Evolutionary conservation across 1,140 invertebrate genomes (phyloP), one percentile per base, ranked within the genome.

Genomic region (Caenorhabditis briggsae): DNA sequence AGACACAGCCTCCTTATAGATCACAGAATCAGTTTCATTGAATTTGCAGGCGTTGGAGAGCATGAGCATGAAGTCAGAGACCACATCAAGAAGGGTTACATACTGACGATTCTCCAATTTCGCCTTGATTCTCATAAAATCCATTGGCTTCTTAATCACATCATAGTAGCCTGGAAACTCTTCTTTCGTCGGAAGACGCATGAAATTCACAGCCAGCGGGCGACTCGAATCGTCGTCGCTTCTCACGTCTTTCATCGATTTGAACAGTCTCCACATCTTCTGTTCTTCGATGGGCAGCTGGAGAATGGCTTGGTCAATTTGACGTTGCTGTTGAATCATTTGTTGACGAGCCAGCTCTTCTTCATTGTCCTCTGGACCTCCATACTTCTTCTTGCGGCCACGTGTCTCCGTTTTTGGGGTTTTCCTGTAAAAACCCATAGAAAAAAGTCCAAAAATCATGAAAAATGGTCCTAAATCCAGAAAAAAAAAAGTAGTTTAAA

Each of bases 31-130:
- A 0, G 98, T 97, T 93, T 99, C 98, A 93, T 99, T 99, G 93
- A 98, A 99, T 93, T 98, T 98, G 94, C 97, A 99, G 43, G 97
- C 98, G 93, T 99, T 99, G 90, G 99, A 97, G 93, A 99, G 97
- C 96, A 99, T 98, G 18, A 98, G 94, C 89, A 97, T 95, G 91
- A 99, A 96, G 93, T 99, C 98, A 0, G 95, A 95, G 0, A 97
- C 95, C 58, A 99, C 93, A 88, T 98, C 96, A 82, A 98, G 97
- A 11, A 99, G 93, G 85, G 94, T 95, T 9, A 70, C 55, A 82
- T 91, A 92, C 58, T 88, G 83, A 16, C 83, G 83, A 46, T 82
- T 65, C 61, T 87, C 64, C 41, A 91, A 25, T 83, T 89, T 89
- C 11, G 61, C 20, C 20, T 88, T 70, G 18, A 99, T 97, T 88